Evolutionary conservation across 2,888 invertebrate genomes (phyloP), one percentile per base, ranked within the genome.

Genomic region (Andrena minutula): DNA sequence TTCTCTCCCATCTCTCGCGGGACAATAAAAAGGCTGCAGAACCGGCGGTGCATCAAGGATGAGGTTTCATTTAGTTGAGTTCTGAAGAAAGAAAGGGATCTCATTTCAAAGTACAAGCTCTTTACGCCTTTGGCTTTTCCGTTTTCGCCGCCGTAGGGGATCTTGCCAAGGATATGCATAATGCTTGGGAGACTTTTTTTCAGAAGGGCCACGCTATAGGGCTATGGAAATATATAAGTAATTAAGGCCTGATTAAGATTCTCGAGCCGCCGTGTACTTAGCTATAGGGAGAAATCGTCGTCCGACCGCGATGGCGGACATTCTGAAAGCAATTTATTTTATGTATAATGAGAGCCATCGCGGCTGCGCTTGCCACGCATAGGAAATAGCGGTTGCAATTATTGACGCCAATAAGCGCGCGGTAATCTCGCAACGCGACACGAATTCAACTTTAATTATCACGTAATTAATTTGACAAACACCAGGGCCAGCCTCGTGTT

Each of bases 1-100:
- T 79, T 65, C 23, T 64, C 65, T 69, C 76, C 69, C 56, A 51
- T 64, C 77, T 82, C 76, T 74, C 74, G 79, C 79, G 85, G 88
- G 90, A 92, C 92, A 91, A 92, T 92, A 91, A 92, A 41, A 91
- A 91, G 89, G 90, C 89, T 86, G 86, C 86, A 86, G 87, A 82
- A 81, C 76, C 75, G 71, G 30, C 69, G 79, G 82, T 81, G 71
- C 89, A 87, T 86, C 84, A 84, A 88, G 86, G 79, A 87, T 81
- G 86, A 71, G 80, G 87, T 89, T 89, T 90, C 90, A 91, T 91
- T 91, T 88, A 88, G 89, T 90, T 89, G 90, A 90, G 89, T 91
- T 92, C 92, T 85, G 86, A 89, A 89, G 86, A 86, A 88, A 91
- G 89, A 90, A 90, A 90, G 85, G 88, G 87, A 90, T 90, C 90